Base-by-base conservation (phyloP, 2,888 invertebrate genomes). In the Tetropium fuscum region DNA sequence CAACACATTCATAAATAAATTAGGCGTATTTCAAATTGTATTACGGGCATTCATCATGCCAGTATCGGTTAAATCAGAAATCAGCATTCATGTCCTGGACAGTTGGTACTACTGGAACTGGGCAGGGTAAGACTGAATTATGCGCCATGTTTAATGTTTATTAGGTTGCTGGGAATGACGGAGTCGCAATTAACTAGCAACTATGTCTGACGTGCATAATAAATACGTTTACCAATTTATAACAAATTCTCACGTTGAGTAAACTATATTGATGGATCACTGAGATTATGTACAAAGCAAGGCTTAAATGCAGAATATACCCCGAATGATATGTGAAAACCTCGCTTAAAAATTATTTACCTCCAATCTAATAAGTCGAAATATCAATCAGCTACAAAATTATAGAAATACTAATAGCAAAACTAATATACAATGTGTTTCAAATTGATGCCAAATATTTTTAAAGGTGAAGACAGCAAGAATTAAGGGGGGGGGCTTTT, bases 111-210 rank as follows among this genome's bases (percentile, higher is more conserved):
- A 60, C 65, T 61, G 68, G 59, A 60, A 71, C 72, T 73, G 76
- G 74, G 74, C 76, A 75, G 76, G 73, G 76, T 80, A 80, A 80
- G 80, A 79, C 79, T 80, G 77, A 80, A 79, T 79, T 79, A 80
- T 80, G 77, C 78, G 76, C 75, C 74, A 78, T 80, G 79, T 80
- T 79, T 78, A 80, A 80, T 80, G 80, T 80, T 80, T 80, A 80
- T 80, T 80, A 79, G 79, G 76, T 76, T 74, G 76, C 77, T 78
- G 80, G 78, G 74, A 78, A 79, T 80, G 78, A 79, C 79, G 78
- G 77, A 76, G 77, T 72, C 74, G 78, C 77, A 80, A 80, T 80
- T 80, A 80, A 79, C 78, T 53, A 72, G 75, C 78, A 75, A 73
- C 74, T 74, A 76, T 77, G 78, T 74, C 77, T 78, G 78, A 79